Conservation (phyloP, 2,797 vertebrate genomes). For the Pipistrellus nathusii region DNA sequence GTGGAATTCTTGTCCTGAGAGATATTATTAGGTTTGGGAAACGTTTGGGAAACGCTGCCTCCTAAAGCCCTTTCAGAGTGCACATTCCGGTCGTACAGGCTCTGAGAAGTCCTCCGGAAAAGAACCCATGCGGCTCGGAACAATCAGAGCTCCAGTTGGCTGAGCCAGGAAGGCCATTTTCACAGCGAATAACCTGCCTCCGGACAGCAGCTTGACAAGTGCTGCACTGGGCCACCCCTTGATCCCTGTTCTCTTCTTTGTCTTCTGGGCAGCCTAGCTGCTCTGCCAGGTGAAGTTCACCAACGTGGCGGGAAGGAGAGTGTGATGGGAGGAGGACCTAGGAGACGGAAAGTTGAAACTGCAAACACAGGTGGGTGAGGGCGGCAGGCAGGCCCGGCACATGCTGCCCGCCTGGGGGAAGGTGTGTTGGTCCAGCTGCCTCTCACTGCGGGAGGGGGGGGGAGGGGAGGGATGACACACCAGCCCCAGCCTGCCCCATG, state of each 20-base stretch:
- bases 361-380: slow-evolving; percentile 7
- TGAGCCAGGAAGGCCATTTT: background rate
- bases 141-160: background rate
- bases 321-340: background rate
- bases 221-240: background rate
- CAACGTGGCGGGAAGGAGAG: background rate
- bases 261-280: background rate
- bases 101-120: background rate
- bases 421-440: slow-evolving; percentile 55
- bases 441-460: background rate
- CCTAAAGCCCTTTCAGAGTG: background rate
- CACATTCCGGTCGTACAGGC: background rate
- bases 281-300: background rate
- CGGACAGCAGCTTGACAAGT: background rate
- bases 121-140: background rate
- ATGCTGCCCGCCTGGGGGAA: background rate
- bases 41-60: background rate
- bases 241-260: background rate
- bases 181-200: background rate
- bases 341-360: background rate
- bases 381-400: background rate
- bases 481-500: slow-evolving; percentile 53
- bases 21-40: background rate
- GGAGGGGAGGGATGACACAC: slow-evolving; percentile 40
- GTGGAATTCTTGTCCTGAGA: background rate